Percentiles rank a stretch among this genome's conserved stretches.
Conservation (phyloP, 2,797 vertebrate species). For the Lepilemur ruficaudatus region DNA sequence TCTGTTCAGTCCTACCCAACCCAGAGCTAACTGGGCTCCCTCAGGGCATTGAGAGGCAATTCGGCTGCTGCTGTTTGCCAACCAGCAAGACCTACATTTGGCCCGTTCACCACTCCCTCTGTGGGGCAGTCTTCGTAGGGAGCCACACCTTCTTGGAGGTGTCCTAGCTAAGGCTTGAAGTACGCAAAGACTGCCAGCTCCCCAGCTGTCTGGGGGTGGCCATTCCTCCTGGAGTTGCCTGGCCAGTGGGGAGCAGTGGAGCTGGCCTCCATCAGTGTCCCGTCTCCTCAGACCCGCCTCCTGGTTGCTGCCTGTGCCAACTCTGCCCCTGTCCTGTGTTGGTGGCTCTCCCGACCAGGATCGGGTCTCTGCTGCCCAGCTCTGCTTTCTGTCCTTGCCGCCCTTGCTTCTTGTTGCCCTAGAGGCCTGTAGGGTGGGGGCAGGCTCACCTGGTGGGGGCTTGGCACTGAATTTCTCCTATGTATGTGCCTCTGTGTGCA, state of each 20-base stretch:
- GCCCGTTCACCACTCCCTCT: not conserved
- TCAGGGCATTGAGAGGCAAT: not conserved
- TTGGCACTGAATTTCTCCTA: slow-evolving; percentile 49
- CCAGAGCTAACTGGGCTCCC: not conserved
- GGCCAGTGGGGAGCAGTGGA: not conserved
- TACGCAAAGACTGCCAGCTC: not conserved
- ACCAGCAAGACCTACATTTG: not conserved
- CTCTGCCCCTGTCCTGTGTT: not conserved
- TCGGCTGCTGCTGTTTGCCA: not conserved
- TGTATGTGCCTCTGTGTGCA: slow-evolving; percentile 63
- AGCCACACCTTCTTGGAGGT: not conserved
- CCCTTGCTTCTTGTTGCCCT: slow-evolving; percentile 71
- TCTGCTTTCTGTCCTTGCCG: slow-evolving; percentile 56
- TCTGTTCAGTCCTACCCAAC: not conserved
- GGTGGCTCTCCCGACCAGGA: not conserved
- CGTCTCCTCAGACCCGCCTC: not conserved
- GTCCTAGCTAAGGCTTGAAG: not conserved
- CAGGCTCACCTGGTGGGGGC: not conserved
- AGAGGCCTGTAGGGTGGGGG: not conserved
- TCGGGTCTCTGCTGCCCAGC: not conserved
- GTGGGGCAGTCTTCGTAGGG: not conserved
- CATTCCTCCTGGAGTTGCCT: not conserved
- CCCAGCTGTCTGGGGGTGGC: not conserved
- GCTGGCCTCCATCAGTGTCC: not conserved
- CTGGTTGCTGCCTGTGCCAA: not conserved